Evolutionary conservation across 2,113 vertebrate species (phyloP).

Genomic region (Pholis gunnellus): DNA sequence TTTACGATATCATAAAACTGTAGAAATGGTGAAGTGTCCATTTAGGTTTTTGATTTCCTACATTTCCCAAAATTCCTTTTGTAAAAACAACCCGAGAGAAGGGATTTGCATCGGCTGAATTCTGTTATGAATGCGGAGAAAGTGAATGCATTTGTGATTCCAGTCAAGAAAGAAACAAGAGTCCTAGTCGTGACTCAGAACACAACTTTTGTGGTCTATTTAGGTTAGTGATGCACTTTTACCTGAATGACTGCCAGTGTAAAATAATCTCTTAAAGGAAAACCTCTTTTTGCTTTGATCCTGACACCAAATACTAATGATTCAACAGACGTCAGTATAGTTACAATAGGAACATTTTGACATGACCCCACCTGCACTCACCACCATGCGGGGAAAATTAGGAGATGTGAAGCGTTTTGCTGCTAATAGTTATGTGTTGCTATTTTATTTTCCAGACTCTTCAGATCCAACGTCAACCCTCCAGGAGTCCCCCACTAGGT

Average conservation of each 20-base stretch:
- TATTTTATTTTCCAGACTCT: slow-evolving; percentile 83
- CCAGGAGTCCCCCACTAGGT: slow-evolving; percentile 89
- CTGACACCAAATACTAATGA: background rate
- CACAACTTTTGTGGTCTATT: slow-evolving; percentile 12
- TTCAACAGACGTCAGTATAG: slow-evolving; percentile 6
- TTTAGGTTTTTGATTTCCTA: background rate
- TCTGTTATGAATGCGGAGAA: background rate
- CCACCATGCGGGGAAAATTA: background rate
- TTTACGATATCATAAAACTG: background rate
- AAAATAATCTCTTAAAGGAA: background rate
- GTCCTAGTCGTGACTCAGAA: slow-evolving; percentile 29
- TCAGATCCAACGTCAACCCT: slow-evolving; percentile 85
- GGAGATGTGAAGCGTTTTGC: background rate
- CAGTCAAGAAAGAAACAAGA: slow-evolving; percentile 33
- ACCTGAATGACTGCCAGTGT: slow-evolving; percentile 9
- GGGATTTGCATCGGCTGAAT: background rate
- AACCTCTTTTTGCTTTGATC: background rate
- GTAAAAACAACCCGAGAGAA: background rate
- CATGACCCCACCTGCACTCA: background rate
- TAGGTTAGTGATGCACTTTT: slow-evolving; percentile 6
- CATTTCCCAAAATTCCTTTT: background rate
- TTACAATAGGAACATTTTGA: background rate
- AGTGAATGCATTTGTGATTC: slow-evolving; percentile 21
- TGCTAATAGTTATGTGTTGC: background rate
- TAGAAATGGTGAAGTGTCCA: background rate